phyloP scores from a whole-genome alignment of 2,888 invertebrate genomes.

The Caenorhabditis sp. region DNA sequence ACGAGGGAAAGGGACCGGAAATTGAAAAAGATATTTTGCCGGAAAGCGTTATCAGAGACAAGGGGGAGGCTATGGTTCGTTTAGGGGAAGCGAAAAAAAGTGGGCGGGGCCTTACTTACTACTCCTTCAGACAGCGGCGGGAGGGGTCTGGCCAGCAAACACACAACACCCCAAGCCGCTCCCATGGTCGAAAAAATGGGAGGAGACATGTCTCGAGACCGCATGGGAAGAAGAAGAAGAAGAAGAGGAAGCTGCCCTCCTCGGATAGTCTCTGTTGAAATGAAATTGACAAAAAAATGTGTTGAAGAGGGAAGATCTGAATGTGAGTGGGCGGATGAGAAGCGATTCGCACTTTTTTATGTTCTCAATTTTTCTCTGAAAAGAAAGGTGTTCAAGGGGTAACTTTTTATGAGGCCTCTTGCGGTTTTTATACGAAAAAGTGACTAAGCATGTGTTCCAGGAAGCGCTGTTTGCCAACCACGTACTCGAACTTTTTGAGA shows the following conservation, averaged over 20 bases:
- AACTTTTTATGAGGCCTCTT: constrained; percentile 34
- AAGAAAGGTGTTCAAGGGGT: too few species aligned
- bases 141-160: constrained; percentile 3
- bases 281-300: not conserved
- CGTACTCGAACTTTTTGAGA: not conserved
- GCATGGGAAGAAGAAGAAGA: constrained; percentile 13
- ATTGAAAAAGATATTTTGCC: constrained; percentile 21
- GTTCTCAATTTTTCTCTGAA: constrained; percentile 11
- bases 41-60: not conserved
- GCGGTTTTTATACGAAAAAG: constrained; percentile 26
- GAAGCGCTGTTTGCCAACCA: constrained; percentile 18
- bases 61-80: too few species aligned
- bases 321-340: constrained; percentile 2
- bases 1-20: constrained; percentile 25
- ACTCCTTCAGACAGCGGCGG: constrained; percentile 20
- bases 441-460: constrained; percentile 27
- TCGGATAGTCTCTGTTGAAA: not conserved
- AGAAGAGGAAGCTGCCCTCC: not conserved
- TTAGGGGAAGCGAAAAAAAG: not conserved
- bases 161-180: constrained; percentile 20
- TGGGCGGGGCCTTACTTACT: constrained; percentile 12
- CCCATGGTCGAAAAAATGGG: constrained; percentile 44
- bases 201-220: constrained; percentile 33
- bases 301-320: not conserved
- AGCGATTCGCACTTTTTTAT: not conserved